Conservation (phyloP, 23 tunicate species). For the Aplidium turbinatum region DNA sequence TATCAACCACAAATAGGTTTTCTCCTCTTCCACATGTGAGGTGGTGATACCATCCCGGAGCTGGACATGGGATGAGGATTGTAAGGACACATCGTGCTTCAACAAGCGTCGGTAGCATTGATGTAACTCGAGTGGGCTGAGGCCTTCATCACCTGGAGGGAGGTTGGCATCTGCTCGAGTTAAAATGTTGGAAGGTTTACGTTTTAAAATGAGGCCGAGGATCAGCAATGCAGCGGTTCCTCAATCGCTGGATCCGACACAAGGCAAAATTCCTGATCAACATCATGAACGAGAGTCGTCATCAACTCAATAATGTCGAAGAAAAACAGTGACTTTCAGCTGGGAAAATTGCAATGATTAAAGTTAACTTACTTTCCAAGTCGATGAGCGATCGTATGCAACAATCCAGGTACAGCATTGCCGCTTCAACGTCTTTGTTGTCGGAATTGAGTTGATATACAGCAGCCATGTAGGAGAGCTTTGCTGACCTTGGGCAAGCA, state of each 20-base stretch:
- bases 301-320: too few species aligned
- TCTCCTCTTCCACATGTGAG: constrained; percentile 25
- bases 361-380: constrained; percentile 33
- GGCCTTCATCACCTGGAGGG: constrained; percentile 31
- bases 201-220: too few species aligned
- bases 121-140: constrained; percentile 23
- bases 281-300: too few species aligned
- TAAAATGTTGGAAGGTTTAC: too few species aligned
- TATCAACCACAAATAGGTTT: constrained; percentile 62
- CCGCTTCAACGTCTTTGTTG: constrained; percentile 66
- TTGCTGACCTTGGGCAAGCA: constrained; percentile 48
- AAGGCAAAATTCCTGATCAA: too few species aligned
- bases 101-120: constrained; percentile 37
- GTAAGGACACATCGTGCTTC: constrained; percentile 25
- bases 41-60: constrained; percentile 9
- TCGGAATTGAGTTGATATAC: constrained; percentile 64
- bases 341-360: too few species aligned
- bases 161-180: too few species aligned
- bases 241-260: not conserved
- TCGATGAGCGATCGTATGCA: constrained; percentile 50
- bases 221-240: not conserved
- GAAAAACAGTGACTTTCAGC: not conserved
- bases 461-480: constrained; percentile 73
- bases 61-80: constrained; percentile 2
- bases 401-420: constrained; percentile 64